These are phyloP conservation scores for Elachura formosa DNA, from an alignment of 2,113 vertebrate species.

Conservation along the genomic window DNA sequence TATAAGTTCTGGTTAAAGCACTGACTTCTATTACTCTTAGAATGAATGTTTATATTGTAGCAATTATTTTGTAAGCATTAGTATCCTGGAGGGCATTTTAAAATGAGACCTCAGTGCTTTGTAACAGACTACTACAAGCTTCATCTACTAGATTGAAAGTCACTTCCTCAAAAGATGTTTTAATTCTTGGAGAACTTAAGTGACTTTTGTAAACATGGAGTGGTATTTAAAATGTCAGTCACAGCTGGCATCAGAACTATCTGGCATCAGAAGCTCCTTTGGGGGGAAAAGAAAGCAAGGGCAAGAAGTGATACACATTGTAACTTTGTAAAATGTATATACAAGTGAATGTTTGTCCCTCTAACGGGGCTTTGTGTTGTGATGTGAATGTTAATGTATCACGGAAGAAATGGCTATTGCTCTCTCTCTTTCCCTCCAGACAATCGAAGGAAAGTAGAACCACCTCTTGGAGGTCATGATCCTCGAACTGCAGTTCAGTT, in stretches of 20 bases:
- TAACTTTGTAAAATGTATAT: neutral
- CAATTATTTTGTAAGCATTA: neutral
- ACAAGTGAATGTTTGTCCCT: neutral
- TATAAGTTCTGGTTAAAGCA: neutral
- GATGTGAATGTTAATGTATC: neutral
- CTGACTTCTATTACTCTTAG: neutral
- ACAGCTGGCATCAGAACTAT: neutral
- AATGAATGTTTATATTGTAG: neutral
- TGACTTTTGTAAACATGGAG: neutral
- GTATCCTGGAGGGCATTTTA: neutral
- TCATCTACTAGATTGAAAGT: neutral
- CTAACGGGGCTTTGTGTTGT: neutral
- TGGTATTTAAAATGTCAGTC: neutral
- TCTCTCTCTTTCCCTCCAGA: conserved; percentile 69
- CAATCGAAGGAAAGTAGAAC: conserved; percentile 86
- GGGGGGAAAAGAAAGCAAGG: neutral
- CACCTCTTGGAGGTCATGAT: conserved; percentile 86
- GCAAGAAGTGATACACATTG: neutral
- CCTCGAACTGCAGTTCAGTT: conserved; percentile 96
- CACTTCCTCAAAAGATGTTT: neutral
- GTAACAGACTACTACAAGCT: neutral
- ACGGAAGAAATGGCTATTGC: neutral
- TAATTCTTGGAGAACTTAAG: neutral
- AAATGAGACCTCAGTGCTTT: neutral
- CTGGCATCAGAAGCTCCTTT: neutral